phyloP scores from a whole-genome alignment of 2,113 vertebrate genomes.

The Chamaetylas fuelleborni region DNA sequence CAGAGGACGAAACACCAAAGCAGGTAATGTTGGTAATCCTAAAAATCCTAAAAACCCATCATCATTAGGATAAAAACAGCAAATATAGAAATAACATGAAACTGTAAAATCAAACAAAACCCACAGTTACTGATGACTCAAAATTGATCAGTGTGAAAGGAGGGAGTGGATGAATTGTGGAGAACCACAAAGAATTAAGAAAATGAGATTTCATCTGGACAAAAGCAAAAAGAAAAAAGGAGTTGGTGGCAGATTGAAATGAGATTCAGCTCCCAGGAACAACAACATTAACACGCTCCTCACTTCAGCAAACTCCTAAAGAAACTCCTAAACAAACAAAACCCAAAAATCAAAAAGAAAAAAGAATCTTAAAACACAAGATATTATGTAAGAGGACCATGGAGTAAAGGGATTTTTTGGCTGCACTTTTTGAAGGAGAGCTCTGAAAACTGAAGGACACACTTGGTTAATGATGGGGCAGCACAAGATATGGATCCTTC shows the following conservation, averaged over 20 bases:
- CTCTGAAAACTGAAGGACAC: not conserved
- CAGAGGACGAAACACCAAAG: not conserved
- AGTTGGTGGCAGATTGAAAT: not conserved
- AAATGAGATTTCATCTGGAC: not conserved
- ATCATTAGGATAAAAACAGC: not conserved
- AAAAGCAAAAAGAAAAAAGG: not conserved
- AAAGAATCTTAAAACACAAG: not conserved
- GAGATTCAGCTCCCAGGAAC: not conserved
- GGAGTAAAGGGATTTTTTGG: not conserved
- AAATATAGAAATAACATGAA: rapidly evolving
- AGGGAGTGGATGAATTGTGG: not conserved
- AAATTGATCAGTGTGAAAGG: not conserved
- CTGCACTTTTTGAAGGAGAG: not conserved
- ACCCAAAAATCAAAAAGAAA: not conserved
- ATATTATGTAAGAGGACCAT: not conserved
- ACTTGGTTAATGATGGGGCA: not conserved
- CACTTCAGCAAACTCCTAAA: not conserved
- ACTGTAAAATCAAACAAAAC: not conserved
- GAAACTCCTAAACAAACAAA: not conserved
- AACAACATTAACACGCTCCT: not conserved
- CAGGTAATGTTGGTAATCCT: not conserved
- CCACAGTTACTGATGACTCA: rapidly evolving
- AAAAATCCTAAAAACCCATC: not conserved
- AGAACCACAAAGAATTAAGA: not conserved
- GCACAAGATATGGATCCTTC: not conserved